Evolutionary conservation across 2,888 invertebrate species (phyloP).

Genomic region (Eristalinus sepulchralis): DNA sequence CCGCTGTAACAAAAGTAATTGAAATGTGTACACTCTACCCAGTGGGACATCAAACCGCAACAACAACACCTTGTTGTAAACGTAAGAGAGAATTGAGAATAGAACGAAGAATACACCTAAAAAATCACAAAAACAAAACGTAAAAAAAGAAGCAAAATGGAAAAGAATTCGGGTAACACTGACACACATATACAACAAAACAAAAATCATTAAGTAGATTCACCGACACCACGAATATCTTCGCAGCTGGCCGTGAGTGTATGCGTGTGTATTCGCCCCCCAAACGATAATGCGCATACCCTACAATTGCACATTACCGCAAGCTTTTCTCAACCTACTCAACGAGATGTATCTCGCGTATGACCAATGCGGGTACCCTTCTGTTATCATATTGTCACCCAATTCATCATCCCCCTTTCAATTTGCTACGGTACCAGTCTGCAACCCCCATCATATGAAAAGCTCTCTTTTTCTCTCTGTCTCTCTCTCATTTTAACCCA

Average conservation of each 20-base stretch:
- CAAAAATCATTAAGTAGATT: conserved; percentile 18
- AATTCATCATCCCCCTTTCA: conserved; percentile 61
- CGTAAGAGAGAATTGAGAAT: conserved; percentile 8
- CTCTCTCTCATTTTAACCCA: conserved; percentile 1
- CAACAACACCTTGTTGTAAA: conserved; percentile 37
- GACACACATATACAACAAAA: conserved; percentile 63
- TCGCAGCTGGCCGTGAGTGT: too few relatives aligned
- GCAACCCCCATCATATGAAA: conserved; percentile 29
- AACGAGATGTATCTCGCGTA: conserved; percentile 23
- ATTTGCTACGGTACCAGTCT: background rate
- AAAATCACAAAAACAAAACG: conserved; percentile 24
- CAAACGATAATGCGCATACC: conserved; percentile 55
- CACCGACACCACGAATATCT: conserved; percentile 15
- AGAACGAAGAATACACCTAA: background rate
- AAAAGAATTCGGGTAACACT: conserved; percentile 59
- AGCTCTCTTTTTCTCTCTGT: conserved; percentile 12
- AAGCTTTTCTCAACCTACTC: conserved; percentile 44
- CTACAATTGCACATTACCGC: conserved; percentile 50
- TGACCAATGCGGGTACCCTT: conserved; percentile 40
- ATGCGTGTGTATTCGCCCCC: background rate
- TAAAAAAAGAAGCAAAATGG: conserved; percentile 26
- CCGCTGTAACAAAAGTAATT: conserved; percentile 51
- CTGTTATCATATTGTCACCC: conserved; percentile 49
- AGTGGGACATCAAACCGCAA: conserved; percentile 57
- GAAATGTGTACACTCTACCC: conserved; percentile 56